Evolutionary conservation across 2,888 invertebrate species (phyloP), one percentile per base, ranked within the genome.

Genomic region (Hipparchia semele): DNA sequence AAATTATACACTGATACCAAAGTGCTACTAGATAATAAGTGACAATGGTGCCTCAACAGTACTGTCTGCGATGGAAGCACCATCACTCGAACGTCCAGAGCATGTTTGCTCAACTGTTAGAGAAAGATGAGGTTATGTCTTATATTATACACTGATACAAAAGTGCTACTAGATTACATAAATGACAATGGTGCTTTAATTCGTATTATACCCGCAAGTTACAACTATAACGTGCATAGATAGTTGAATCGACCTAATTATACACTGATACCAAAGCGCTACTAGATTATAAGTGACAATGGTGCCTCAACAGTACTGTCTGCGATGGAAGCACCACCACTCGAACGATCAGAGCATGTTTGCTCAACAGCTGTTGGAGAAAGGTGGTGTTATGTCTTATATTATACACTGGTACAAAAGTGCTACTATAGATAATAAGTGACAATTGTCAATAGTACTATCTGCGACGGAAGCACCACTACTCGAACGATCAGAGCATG

Each of bases 311-410:
- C 98, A 98, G 91, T 98, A 98, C 94, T 98, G 98, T 87, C 94
- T 98, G 81, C 94, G 98, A 90, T 98, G 98, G 98, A 98, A 98
- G 86, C 98, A 98, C 90, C 98, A 98, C 91, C 98, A 98, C 90
- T 96, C 97, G 79, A 98, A 98, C 88, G 95, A 98, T 79, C 97
- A 98, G 94, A 97, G 96, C 53, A 98, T 98, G 96, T 98, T 98
- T 91, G 97, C 97, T 71, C 97, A 97, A 89, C n/a, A n/a, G n/a
- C 94, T 98, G 73, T 91, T 98, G 74, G 98, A 98, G 86, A 94
- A 94, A 90, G 94, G 94, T 94, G 70, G 10, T 88, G 83, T 56
- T 51, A 2, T 53, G 62, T 62, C 49, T 39, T 39, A 39, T 1
- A 73, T 62, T 61, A 46, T 67, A 45, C 12, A 51, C 62, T 61